Conservation (phyloP, 2,113 vertebrate genomes). For the Myotis yumanensis region DNA sequence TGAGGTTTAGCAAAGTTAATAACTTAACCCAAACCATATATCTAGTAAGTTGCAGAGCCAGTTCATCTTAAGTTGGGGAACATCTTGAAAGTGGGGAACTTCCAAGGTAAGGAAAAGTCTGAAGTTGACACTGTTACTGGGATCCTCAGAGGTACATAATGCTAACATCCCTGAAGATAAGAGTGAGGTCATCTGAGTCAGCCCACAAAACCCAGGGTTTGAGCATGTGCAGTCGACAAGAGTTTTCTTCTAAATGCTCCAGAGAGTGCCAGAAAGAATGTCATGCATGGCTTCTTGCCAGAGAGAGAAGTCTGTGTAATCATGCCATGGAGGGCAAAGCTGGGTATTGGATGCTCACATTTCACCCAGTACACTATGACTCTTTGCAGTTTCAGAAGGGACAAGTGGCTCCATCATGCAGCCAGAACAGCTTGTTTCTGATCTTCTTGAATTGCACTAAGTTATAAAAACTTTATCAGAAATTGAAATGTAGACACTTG, state of each 20-base stretch:
- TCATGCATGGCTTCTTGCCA: not conserved
- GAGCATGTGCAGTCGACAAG: not conserved
- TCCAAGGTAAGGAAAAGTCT: not conserved
- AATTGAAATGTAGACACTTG: not conserved
- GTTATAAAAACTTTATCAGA: slow-evolving; percentile 30
- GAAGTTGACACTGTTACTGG: not conserved
- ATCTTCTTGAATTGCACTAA: not conserved
- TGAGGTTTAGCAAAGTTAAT: not conserved
- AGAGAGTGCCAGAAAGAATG: not conserved
- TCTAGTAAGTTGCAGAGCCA: not conserved
- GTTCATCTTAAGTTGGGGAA: not conserved
- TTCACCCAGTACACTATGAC: not conserved
- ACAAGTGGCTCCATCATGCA: not conserved
- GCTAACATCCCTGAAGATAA: not conserved
- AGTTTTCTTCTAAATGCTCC: not conserved
- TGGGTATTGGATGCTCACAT: not conserved
- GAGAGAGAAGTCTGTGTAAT: not conserved
- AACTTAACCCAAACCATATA: not conserved
- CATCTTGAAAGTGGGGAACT: not conserved
- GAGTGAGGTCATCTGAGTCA: not conserved
- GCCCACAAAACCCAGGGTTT: not conserved
- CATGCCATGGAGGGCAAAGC: not conserved
- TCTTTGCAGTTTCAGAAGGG: not conserved
- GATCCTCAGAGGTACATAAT: not conserved
- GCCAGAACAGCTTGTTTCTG: not conserved